These are phyloP conservation scores for Sphenodon punctatus DNA, from an alignment of 2,797 vertebrate species.

Conservation along the genomic window DNA sequence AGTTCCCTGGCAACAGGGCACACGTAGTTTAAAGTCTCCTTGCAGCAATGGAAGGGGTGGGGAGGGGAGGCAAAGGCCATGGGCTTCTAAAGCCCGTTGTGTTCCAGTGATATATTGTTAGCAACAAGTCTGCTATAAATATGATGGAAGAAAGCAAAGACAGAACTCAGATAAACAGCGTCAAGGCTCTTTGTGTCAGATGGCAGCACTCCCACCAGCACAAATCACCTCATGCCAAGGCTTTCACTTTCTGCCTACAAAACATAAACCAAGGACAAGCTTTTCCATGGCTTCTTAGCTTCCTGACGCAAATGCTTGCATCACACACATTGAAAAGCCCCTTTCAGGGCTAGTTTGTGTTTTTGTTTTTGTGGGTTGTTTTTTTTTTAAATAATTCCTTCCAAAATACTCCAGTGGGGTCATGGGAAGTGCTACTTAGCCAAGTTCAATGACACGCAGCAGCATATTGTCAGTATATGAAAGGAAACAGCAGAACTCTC, in stretches of 20 bases:
- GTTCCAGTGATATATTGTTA: not conserved
- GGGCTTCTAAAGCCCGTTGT: not conserved
- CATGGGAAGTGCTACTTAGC: conserved; percentile 59
- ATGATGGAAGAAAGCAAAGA: not conserved
- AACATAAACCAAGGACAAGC: not conserved
- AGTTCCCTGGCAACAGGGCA: not conserved
- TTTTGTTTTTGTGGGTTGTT: not conserved
- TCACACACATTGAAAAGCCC: conserved; percentile 4
- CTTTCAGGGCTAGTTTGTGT: conserved; percentile 38
- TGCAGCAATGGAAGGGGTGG: not conserved
- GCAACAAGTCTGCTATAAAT: not conserved
- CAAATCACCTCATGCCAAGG: not conserved
- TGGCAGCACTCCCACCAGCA: conserved; percentile 4
- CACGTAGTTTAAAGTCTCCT: not conserved
- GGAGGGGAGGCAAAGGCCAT: not conserved
- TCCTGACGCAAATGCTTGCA: conserved; percentile 58
- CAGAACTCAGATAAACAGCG: not conserved
- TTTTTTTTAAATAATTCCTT: conserved; percentile 12
- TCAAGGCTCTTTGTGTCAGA: conserved; percentile 2
- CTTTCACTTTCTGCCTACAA: not conserved
- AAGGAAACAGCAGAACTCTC: conserved; percentile 19
- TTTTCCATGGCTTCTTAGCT: conserved; percentile 2
- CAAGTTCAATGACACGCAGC: conserved; percentile 53
- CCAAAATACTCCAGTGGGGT: conserved; percentile 54
- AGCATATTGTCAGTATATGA: conserved; percentile 36